Evolutionary conservation across 2,888 invertebrate genomes (phyloP).

Genomic region (Agriopis leucophaearia): DNA sequence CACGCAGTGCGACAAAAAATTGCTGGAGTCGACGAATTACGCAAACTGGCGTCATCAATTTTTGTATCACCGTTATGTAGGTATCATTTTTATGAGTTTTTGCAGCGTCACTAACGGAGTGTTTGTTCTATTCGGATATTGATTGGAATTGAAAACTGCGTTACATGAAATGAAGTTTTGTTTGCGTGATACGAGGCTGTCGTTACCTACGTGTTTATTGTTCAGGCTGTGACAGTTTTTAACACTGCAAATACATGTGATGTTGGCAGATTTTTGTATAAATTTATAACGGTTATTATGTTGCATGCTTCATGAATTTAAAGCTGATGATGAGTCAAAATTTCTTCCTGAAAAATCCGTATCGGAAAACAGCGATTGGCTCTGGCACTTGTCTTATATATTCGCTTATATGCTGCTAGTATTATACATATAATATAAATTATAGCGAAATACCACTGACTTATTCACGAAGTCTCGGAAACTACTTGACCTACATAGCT

Average conservation of each 20-base stretch:
- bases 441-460: too few relatives aligned
- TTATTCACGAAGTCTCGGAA: too few relatives aligned
- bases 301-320: too few relatives aligned
- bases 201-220: conserved; percentile 15
- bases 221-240: background rate
- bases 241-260: background rate
- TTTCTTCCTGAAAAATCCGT: too few relatives aligned
- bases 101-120: conserved; percentile 37
- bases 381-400: too few relatives aligned
- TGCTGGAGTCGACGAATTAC: conserved; percentile 26
- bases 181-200: conserved; percentile 18
- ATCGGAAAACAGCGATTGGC: too few relatives aligned
- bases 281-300: too few relatives aligned
- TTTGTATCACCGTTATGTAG: conserved; percentile 38
- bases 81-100: conserved; percentile 43
- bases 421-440: too few relatives aligned
- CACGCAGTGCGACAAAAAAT: conserved; percentile 32
- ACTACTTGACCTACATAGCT: too few relatives aligned
- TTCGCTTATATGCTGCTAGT: too few relatives aligned
- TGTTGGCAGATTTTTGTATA: too few relatives aligned
- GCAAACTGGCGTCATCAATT: conserved; percentile 43
- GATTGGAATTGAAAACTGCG: conserved; percentile 42
- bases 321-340: too few relatives aligned
- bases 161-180: conserved; percentile 37
- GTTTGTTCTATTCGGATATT: conserved; percentile 42